A percentile compares a stretch with the other conserved stretches of the same genome.
phyloP scores from a whole-genome alignment of 2,113 vertebrate genomes.

The Tragelaphus buxtoni region DNA sequence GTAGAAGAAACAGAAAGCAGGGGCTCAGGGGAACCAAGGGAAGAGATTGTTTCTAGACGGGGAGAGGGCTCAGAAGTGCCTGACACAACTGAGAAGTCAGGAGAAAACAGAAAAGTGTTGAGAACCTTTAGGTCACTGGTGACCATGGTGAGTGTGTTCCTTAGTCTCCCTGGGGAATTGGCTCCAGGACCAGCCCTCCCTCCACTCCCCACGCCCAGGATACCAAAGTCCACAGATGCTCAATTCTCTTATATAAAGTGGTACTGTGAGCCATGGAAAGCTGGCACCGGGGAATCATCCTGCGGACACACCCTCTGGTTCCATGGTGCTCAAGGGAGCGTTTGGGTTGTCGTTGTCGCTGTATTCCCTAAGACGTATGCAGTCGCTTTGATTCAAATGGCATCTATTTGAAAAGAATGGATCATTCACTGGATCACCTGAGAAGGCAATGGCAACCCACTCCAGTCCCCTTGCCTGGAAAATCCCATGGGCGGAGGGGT shows the following conservation, averaged over 20 bases:
- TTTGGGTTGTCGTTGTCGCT: too few relatives aligned
- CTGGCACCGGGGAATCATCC: too few relatives aligned
- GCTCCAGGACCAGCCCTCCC: neutral
- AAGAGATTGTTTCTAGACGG: neutral
- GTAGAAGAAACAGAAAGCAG: neutral
- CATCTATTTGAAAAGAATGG: too few relatives aligned
- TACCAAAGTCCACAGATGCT: neutral
- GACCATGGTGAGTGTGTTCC: neutral
- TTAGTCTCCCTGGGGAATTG: neutral
- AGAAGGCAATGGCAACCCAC: too few relatives aligned
- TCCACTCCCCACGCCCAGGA: neutral
- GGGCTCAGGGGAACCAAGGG: neutral
- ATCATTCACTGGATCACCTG: too few relatives aligned
- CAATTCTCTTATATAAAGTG: neutral
- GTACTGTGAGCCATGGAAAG: too few relatives aligned
- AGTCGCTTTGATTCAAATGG: too few relatives aligned
- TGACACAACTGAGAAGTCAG: neutral
- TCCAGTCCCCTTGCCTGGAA: too few relatives aligned
- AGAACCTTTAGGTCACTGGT: neutral
- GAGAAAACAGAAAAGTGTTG: neutral
- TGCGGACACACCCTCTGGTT: too few relatives aligned
- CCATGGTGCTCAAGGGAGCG: too few relatives aligned
- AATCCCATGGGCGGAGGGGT: too few relatives aligned
- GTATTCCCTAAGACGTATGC: too few relatives aligned
- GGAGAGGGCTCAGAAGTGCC: neutral